Conservation (phyloP, 2,113 vertebrate species). For the Ciconia boyciana region DNA sequence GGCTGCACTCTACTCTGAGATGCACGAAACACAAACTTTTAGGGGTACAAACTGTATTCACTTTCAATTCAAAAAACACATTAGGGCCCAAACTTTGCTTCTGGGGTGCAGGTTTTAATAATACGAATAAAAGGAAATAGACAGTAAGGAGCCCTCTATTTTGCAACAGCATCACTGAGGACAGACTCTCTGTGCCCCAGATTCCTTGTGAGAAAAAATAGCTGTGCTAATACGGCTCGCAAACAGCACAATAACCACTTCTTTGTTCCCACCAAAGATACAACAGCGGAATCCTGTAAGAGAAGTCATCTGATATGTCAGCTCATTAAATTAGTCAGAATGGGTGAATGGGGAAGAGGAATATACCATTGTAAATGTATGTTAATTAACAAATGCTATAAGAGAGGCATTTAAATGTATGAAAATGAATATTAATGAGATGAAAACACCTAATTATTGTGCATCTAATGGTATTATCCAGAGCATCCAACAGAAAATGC, state of each 20-base stretch:
- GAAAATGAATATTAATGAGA: conserved; percentile 67
- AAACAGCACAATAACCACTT: conserved; percentile 8
- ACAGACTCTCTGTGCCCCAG: neutral
- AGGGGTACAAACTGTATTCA: neutral
- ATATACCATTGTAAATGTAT: conserved; percentile 56
- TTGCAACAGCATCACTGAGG: neutral
- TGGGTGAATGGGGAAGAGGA: conserved; percentile 42
- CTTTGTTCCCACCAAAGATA: conserved; percentile 52
- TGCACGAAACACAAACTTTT: neutral
- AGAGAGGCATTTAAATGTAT: conserved; percentile 60
- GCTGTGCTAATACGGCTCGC: neutral
- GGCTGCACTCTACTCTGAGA: neutral
- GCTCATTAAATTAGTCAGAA: conserved; percentile 60
- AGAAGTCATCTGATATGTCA: conserved; percentile 60
- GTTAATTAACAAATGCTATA: conserved; percentile 61
- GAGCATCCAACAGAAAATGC: conserved; percentile 45
- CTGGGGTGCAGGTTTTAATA: neutral
- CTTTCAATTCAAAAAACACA: neutral
- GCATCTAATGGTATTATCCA: conserved; percentile 58
- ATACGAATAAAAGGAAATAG: neutral
- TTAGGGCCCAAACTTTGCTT: neutral
- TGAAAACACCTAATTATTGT: conserved; percentile 61
- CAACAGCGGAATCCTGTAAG: conserved; percentile 27
- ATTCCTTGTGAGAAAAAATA: neutral
- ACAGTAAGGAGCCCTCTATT: neutral